Conservation (phyloP, 2,797 vertebrate species). For the Eleutherodactylus coqui region DNA sequence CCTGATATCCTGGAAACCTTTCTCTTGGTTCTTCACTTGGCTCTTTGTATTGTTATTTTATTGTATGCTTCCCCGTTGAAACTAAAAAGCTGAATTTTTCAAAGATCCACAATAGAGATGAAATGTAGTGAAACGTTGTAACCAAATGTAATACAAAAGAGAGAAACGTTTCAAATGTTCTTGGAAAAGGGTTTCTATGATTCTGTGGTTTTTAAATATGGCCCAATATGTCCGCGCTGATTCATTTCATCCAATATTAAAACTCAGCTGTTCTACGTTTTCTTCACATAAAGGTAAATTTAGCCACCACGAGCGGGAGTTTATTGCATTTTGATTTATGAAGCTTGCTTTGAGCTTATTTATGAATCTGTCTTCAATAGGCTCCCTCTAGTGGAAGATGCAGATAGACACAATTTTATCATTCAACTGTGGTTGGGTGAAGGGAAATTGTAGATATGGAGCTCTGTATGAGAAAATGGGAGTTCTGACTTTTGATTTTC, state of each 20-base stretch:
- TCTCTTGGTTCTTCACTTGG: slow-evolving; percentile 9
- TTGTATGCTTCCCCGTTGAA: slow-evolving; percentile 6
- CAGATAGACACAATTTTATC: background rate
- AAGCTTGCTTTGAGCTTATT: background rate
- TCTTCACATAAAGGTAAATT: background rate
- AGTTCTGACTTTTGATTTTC: too few species aligned
- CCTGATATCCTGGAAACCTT: slow-evolving; percentile 36
- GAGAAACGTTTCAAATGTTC: background rate
- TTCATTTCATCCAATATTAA: background rate
- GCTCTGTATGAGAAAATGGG: too few species aligned
- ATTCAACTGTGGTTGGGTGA: too few species aligned
- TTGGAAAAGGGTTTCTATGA: background rate
- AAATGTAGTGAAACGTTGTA: background rate
- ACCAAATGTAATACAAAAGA: background rate
- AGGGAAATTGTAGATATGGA: too few species aligned
- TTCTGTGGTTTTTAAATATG: background rate
- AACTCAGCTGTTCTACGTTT: background rate
- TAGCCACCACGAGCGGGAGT: background rate
- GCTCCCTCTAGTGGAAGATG: background rate
- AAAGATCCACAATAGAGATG: background rate
- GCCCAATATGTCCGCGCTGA: background rate
- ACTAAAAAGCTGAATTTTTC: background rate
- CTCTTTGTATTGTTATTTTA: slow-evolving; percentile 47
- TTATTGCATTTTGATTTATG: background rate
- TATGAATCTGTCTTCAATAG: background rate